Evolutionary conservation across 2,888 invertebrate genomes (phyloP), one percentile per base, ranked within the genome.

Genomic region (Lasioglossum lativentre): DNA sequence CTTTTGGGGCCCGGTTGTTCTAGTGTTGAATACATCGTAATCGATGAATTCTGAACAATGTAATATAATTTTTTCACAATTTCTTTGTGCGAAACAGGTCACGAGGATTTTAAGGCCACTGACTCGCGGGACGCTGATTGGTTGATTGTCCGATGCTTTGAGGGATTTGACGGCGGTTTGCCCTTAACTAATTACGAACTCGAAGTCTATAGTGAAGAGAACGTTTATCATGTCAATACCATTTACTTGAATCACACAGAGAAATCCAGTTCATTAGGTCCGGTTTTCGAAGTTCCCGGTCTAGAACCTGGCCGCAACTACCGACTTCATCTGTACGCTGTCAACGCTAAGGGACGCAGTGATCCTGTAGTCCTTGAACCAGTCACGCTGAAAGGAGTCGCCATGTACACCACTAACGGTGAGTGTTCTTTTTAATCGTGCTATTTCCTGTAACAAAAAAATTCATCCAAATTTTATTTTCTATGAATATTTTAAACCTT

Each of bases 331-430:
- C 95, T 98, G 89, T 98, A 97, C 94, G 98, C 98, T 2, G 97
- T 97, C 92, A 98, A 98, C 95, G 97, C 97, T 74, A 98, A 98
- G 94, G 98, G 98, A 42, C 96, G 97, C 78, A 98, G 98, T 91
- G 98, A 98, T 92, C 97, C 98, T 45, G 97, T 97, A 75, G 96
- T 98, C 79, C 97, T 98, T 86, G 98, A 98, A 94, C 97, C 98
- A 63, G 97, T 98, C 92, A 97, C 97, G 10, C 96, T 98, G 93
- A 97, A 97, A 94, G 98, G 98, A 89, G 98, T 98, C 91, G 98
- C 98, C 73, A 98, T 94, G 94, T 94, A 94, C 85, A 94, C 94
- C 27, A 94, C 94, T n/a, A 94, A 70, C 23, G 70, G 70, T 70
- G 40, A 70, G 94, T 94, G 83, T 94, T 93, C 89, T 78, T 66